A percentile compares a stretch with the other conserved stretches of the same genome.
phyloP scores from a whole-genome alignment of 2,888 invertebrate genomes.

The Acrobasis consociella region DNA sequence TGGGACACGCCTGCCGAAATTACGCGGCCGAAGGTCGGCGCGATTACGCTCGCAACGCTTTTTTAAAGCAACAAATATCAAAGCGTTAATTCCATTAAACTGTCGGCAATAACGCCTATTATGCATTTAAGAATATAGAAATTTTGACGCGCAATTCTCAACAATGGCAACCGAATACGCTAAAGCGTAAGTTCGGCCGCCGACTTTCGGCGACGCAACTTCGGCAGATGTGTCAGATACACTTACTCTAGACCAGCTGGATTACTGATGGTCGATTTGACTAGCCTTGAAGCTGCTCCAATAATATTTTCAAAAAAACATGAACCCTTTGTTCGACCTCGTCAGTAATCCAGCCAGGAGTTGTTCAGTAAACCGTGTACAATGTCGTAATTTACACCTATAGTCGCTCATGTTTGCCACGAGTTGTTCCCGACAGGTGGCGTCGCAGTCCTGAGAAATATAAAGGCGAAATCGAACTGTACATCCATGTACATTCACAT shows the following conservation, averaged over 20 bases:
- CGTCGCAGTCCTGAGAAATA: neutral
- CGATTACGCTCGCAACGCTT: conserved; percentile 3
- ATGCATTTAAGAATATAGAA: neutral
- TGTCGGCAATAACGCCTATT: neutral
- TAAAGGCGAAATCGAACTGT: conserved; percentile 8
- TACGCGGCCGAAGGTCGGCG: neutral
- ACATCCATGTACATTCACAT: neutral
- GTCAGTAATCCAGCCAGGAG: conserved; percentile 16
- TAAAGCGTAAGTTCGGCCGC: neutral
- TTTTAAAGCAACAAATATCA: neutral
- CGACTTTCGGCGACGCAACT: neutral
- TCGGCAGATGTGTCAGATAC: conserved; percentile 2
- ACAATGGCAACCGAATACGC: conserved; percentile 4
- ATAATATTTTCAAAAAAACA: conserved; percentile 1
- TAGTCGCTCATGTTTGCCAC: conserved; percentile 17
- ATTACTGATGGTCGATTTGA: conserved; percentile 11
- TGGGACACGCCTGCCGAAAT: neutral
- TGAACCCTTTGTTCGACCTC: conserved; percentile 3
- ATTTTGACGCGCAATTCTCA: neutral
- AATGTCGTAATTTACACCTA: conserved; percentile 20
- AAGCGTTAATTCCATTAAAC: neutral
- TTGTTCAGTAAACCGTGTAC: conserved; percentile 20
- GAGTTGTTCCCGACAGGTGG: conserved; percentile 7
- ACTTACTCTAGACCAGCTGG: conserved; percentile 11
- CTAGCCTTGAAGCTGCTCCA: conserved; percentile 3